Percentiles rank a stretch among this genome's conserved stretches.
Evolutionary conservation across 2,888 invertebrate genomes (phyloP).

Genomic region (Pollenia angustigena): DNA sequence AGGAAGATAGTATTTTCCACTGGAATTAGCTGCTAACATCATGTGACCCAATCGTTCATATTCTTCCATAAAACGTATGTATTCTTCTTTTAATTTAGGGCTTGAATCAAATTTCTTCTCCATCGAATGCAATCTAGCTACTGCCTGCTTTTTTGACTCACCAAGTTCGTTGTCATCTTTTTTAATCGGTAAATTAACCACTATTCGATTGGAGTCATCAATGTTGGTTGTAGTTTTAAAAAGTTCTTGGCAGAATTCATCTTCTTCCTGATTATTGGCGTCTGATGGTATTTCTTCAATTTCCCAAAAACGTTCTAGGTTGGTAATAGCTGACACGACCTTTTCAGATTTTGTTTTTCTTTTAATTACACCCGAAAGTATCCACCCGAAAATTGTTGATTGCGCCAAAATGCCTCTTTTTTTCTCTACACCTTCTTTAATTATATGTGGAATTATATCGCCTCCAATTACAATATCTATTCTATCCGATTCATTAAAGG

Average conservation of each 20-base stretch:
- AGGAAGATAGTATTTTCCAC: conserved; percentile 63
- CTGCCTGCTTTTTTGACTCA: conserved; percentile 53
- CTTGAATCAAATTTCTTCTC: conserved; percentile 36
- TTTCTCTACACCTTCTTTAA: not conserved
- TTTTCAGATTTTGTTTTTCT: not conserved
- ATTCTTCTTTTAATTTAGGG: conserved; percentile 32
- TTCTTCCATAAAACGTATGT: conserved; percentile 61
- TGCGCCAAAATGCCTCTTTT: not conserved
- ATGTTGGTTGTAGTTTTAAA: not conserved
- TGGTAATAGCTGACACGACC: conserved; percentile 10
- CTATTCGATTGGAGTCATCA: conserved; percentile 17
- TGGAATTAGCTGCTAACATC: conserved; percentile 12
- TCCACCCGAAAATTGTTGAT: not conserved
- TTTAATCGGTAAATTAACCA: conserved; percentile 42
- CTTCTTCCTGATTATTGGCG: not conserved
- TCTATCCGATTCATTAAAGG: conserved; percentile 14
- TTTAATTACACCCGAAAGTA: conserved; percentile 41
- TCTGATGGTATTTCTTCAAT: conserved; percentile 20
- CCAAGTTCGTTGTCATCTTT: conserved; percentile 12
- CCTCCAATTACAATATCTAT: conserved; percentile 9
- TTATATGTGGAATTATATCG: conserved; percentile 4
- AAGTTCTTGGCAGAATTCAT: conserved; percentile 6
- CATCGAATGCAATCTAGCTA: conserved; percentile 46
- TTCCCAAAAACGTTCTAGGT: no score
- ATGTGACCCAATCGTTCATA: conserved; percentile 50